Evolutionary conservation across 1,140 invertebrate species (phyloP).

Genomic region (Metaphire vulgaris): DNA sequence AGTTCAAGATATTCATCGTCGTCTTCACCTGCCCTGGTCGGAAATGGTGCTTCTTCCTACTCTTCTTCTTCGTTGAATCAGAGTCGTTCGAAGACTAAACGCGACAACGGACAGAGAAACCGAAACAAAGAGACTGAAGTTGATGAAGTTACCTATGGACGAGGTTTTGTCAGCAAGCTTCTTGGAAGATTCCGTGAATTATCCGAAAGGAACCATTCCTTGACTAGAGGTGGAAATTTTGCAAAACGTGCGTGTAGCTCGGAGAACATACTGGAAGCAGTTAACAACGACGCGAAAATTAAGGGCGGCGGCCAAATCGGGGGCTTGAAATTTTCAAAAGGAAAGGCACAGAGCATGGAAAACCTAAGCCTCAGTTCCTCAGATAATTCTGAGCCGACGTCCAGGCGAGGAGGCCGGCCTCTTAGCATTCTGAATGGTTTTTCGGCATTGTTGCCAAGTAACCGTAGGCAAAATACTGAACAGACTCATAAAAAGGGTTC

Average conservation of each 20-base stretch:
- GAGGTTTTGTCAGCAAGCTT: conserved; percentile 47
- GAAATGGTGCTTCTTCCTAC: background rate
- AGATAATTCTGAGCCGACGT: too few species aligned
- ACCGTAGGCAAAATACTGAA: too few species aligned
- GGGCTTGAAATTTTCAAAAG: conserved; percentile 10
- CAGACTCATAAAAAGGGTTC: too few species aligned
- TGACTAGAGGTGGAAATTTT: conserved; percentile 2
- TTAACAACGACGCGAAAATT: conserved; percentile 5
- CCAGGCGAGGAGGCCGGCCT: too few species aligned
- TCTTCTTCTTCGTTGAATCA: background rate
- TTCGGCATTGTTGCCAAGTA: too few species aligned
- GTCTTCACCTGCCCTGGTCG: background rate
- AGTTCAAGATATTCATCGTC: background rate
- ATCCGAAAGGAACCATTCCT: conserved; percentile 32
- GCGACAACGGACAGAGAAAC: background rate
- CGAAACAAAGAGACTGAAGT: conserved; percentile 30
- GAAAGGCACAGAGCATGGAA: conserved; percentile 22
- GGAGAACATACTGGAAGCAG: conserved; percentile 37
- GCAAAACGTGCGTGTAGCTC: conserved; percentile 40
- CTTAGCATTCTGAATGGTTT: background rate
- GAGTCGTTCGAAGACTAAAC: background rate
- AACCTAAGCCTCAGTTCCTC: too few species aligned
- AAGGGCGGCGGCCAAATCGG: background rate
- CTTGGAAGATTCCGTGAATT: conserved; percentile 41
- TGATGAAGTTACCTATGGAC: conserved; percentile 42